These are phyloP conservation scores for Pyrocoelia pectoralis DNA, from an alignment of 2,888 invertebrate genomes.

Conservation along the genomic window DNA sequence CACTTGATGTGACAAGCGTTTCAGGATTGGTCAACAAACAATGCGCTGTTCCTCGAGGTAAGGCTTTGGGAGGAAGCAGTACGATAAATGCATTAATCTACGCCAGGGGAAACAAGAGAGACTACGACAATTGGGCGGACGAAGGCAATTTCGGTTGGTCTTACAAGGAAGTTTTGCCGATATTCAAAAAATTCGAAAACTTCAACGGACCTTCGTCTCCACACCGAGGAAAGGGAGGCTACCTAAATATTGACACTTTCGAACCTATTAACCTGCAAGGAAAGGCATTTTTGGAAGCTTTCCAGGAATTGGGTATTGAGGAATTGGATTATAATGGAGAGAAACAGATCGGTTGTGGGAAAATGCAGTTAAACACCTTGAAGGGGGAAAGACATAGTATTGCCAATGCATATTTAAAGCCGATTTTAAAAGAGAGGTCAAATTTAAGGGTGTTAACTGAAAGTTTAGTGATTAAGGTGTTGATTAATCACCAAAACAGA, in stretches of 20 bases:
- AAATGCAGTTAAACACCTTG: constrained; percentile 69
- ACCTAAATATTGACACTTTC: constrained; percentile 57
- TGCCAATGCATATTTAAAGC: constrained; percentile 77
- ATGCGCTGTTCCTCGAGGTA: constrained; percentile 38
- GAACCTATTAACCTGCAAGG: constrained; percentile 68
- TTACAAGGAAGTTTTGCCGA: constrained; percentile 49
- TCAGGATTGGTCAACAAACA: constrained; percentile 39
- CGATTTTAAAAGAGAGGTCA: constrained; percentile 65
- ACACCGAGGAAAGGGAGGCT: no score
- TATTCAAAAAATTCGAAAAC: constrained; percentile 50
- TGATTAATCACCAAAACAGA: constrained; percentile 67
- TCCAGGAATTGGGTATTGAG: constrained; percentile 65
- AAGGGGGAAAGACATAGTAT: constrained; percentile 78
- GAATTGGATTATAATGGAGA: constrained; percentile 71
- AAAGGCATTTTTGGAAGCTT: constrained; percentile 68
- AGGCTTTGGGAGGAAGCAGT: constrained; percentile 39
- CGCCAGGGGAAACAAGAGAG: constrained; percentile 36
- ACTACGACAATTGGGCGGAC: constrained; percentile 38
- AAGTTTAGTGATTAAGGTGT: constrained; percentile 71
- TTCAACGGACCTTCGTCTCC: not conserved
- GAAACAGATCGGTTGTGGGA: constrained; percentile 68
- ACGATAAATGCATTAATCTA: constrained; percentile 39
- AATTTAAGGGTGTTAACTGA: constrained; percentile 76
- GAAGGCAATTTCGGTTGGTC: constrained; percentile 59
- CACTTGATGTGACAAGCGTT: no score